Evolutionary conservation across 2,888 invertebrate genomes (phyloP).

Genomic region (Sinhomidia bicolor): DNA sequence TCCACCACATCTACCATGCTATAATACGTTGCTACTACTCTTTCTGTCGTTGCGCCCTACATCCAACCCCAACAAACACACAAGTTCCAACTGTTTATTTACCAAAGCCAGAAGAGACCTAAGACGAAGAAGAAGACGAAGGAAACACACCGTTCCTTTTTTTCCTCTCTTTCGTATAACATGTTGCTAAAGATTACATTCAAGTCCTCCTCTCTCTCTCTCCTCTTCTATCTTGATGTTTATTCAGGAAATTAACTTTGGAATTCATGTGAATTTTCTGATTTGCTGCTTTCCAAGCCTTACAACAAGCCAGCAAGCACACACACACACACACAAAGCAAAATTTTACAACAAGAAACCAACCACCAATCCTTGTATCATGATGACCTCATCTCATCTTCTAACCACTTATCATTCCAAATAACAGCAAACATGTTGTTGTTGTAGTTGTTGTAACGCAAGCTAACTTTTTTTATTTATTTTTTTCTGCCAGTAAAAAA

Average conservation of each 20-base stretch:
- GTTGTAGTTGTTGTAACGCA: background rate
- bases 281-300: slow-evolving; percentile 47
- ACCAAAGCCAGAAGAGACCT: too few relatives aligned
- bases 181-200: slow-evolving; percentile 14
- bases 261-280: slow-evolving; percentile 55
- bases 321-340: too few relatives aligned
- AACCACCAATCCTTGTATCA: too few relatives aligned
- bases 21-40: too few relatives aligned
- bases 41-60: too few relatives aligned
- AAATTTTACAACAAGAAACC: background rate
- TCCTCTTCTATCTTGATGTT: slow-evolving; percentile 45
- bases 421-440: slow-evolving; percentile 16
- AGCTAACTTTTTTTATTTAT: slow-evolving; percentile 33
- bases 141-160: background rate
- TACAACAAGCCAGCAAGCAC: background rate
- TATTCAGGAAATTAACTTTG: slow-evolving; percentile 67
- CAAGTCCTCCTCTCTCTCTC: too few relatives aligned
- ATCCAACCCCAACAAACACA: too few relatives aligned
- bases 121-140: too few relatives aligned
- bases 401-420: slow-evolving; percentile 45
- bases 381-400: too few relatives aligned
- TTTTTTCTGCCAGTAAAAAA: background rate
- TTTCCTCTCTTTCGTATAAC: background rate
- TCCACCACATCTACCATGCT: too few relatives aligned
- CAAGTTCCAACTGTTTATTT: too few relatives aligned